These are phyloP conservation scores for Enteromius anoplus DNA, from an alignment of 2,797 vertebrate genomes.

Conservation along the genomic window DNA sequence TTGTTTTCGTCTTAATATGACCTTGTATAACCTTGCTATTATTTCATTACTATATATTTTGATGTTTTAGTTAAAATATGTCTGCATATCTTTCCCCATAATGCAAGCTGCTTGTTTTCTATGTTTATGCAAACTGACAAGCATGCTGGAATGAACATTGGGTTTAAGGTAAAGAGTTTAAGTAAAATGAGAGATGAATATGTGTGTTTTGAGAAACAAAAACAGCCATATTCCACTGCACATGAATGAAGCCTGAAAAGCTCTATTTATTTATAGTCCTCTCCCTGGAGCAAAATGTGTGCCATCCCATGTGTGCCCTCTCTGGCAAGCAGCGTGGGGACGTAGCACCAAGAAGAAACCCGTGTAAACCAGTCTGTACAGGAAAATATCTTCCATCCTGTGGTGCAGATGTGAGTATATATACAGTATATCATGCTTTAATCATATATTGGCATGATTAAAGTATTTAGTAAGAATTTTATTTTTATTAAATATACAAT, in stretches of 20 bases:
- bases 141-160: neutral
- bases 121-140: neutral
- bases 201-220: slow-evolving; percentile 31
- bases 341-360: slow-evolving; percentile 50
- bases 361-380: slow-evolving; percentile 38
- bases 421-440: neutral
- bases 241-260: slow-evolving; percentile 72
- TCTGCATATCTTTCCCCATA: neutral
- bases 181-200: neutral
- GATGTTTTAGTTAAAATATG: neutral
- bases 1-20: neutral
- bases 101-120: neutral
- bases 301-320: slow-evolving; percentile 69
- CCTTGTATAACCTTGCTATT: neutral
- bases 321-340: slow-evolving; percentile 52
- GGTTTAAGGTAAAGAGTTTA: neutral
- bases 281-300: slow-evolving; percentile 67
- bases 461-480: neutral
- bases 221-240: slow-evolving; percentile 63
- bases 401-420: slow-evolving; percentile 1
- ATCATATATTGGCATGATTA: neutral
- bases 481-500: too few relatives aligned
- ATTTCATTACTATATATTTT: neutral
- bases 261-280: slow-evolving; percentile 72
- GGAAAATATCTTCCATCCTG: neutral